Base-by-base conservation (phyloP, 2,888 invertebrate species). In the Caradrina clavipalpis region DNA sequence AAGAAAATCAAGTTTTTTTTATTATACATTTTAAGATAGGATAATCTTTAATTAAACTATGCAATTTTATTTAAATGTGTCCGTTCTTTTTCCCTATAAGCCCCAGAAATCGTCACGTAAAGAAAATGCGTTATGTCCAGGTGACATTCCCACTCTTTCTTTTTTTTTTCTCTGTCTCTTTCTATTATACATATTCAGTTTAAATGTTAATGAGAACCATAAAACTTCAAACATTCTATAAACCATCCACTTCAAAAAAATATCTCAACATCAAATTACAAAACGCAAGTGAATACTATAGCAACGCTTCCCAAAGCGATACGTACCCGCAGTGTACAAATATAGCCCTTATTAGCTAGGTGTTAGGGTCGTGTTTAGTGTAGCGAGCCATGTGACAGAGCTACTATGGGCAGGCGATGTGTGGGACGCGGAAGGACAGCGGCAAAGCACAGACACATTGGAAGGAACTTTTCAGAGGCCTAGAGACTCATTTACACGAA, bases 331-430 rank as follows among this genome's bases (percentile, higher is more conserved):
- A 75, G 50, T 72, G 68, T 62, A 82, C 77, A 73, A 83, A 77
- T 81, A 81, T 87, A 88, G 88, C 87, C 89, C 88, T 91, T 91
- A 91, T 85, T 88, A 91, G 91, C 91, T 78, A 88, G 88, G 93
- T 90, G 91, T 93, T 93, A 94, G 85, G 88, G 89, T 91, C 89
- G 90, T 91, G 90, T 95, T 94, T 93, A 93, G 94, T 93, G 93
- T 95, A 92, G 94, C 94, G 91, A 95, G 95, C 94, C 94, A 89
- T 90, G 94, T 94, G 94, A 92, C 90, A 91, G 91, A 92, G 93
- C 93, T 90, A 92, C 90, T 90, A 83, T 91, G 94, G 91, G 93
- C 93, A 94, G 94, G 94, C 94, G 92, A 93, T 93, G 92, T 93
- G 91, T 88, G 90, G 92, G 89, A 86, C 89, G 92, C 92, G 90